Conservation (phyloP, 2,888 invertebrate genomes). For the Netelia inedita region DNA sequence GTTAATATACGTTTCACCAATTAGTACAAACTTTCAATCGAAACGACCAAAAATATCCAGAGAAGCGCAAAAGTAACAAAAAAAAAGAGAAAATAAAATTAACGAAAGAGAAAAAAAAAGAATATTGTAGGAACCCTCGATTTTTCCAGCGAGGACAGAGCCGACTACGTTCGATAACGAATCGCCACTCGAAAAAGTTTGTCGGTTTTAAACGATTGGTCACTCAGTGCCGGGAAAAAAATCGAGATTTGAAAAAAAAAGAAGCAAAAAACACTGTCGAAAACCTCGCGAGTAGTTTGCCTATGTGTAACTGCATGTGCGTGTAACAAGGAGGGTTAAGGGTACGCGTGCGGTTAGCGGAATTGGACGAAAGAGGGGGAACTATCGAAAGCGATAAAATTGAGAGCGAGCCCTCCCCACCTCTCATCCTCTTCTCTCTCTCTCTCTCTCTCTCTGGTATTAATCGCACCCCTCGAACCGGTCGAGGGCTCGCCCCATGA, state of each 20-base stretch:
- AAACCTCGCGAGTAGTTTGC: conserved; percentile 46
- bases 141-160: not conserved
- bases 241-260: not conserved
- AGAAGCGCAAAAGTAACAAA: too few relatives aligned
- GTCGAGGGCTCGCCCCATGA: conserved; percentile 55
- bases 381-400: conserved; percentile 71
- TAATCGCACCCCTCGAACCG: conserved; percentile 47
- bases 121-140: conserved; percentile 13
- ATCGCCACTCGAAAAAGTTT: conserved; percentile 50
- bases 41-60: too few relatives aligned
- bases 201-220: conserved; percentile 49
- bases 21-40: too few relatives aligned
- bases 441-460: not conserved
- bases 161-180: conserved; percentile 51
- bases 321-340: conserved; percentile 10
- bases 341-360: conserved; percentile 27
- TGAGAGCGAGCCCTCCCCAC: conserved; percentile 64
- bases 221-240: conserved; percentile 34
- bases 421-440: conserved; percentile 22
- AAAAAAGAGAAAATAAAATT: not conserved
- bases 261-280: conserved; percentile 29
- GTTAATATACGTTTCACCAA: too few relatives aligned
- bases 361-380: conserved; percentile 30
- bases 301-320: conserved; percentile 26
- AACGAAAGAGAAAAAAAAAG: not conserved